Evolutionary conservation across 2,113 vertebrate genomes (phyloP).

Genomic region (Amphilophus citrinellus): DNA sequence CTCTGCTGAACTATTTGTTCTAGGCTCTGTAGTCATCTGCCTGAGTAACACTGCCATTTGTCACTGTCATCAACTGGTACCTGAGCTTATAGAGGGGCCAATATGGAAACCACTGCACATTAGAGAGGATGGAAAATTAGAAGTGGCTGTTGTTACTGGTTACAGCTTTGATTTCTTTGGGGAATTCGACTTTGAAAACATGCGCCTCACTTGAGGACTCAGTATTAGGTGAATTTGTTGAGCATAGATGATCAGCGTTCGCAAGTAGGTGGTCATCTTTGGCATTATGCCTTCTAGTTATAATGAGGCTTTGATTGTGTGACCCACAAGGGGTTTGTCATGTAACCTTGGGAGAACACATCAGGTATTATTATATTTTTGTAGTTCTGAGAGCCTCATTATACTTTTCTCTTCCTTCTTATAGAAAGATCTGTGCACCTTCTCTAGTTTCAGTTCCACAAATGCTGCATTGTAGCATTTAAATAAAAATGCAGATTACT

Average conservation of each 20-base stretch:
- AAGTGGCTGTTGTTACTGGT: conserved; percentile 9
- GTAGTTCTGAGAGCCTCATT: conserved; percentile 23
- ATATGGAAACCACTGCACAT: conserved; percentile 32
- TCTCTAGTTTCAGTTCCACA: neutral
- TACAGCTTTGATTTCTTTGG: conserved; percentile 35
- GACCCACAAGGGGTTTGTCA: conserved; percentile 4
- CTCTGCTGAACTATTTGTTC: conserved; percentile 60
- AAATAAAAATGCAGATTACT: conserved; percentile 6
- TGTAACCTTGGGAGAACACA: conserved; percentile 29
- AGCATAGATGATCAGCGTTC: neutral
- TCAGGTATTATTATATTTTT: conserved; percentile 29
- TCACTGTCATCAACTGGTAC: conserved; percentile 61
- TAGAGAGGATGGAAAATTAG: neutral
- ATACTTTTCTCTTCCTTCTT: conserved; percentile 1
- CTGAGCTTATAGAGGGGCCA: neutral
- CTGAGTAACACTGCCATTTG: conserved; percentile 45
- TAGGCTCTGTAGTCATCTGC: conserved; percentile 35
- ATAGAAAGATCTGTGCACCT: neutral
- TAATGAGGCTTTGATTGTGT: conserved; percentile 21
- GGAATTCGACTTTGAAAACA: neutral
- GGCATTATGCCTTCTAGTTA: neutral
- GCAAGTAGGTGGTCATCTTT: neutral
- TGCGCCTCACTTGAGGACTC: neutral
- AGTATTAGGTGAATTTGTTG: neutral
- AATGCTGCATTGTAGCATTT: conserved; percentile 11